Percentiles rank a stretch among this genome's conserved stretches.
phyloP scores from a whole-genome alignment of 2,113 vertebrate species.

The Myocastor coypus region DNA sequence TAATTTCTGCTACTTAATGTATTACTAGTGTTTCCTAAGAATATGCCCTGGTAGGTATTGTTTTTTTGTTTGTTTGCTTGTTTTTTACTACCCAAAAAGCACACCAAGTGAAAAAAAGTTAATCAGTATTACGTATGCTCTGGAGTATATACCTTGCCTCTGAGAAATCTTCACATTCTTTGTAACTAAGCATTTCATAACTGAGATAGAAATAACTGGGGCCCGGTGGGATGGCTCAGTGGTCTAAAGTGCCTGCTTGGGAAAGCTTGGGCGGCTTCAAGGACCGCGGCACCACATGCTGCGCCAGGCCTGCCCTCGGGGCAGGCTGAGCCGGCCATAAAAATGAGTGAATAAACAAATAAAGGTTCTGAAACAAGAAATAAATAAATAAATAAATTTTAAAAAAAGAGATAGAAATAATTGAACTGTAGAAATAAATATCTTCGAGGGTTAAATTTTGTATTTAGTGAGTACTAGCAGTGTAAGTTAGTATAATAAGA shows the following conservation, averaged over 20 bases:
- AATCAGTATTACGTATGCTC: neutral
- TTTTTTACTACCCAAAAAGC: neutral
- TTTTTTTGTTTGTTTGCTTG: neutral
- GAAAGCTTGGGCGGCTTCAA: too few relatives aligned
- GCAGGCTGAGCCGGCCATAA: too few relatives aligned
- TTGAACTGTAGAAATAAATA: slow-evolving; percentile 31
- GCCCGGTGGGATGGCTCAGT: too few relatives aligned
- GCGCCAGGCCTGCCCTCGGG: too few relatives aligned
- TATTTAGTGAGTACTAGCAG: slow-evolving; percentile 8
- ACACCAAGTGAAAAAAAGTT: slow-evolving; percentile 27
- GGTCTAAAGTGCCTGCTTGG: too few relatives aligned
- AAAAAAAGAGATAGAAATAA: neutral
- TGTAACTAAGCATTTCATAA: slow-evolving; percentile 23
- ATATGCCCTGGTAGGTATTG: neutral
- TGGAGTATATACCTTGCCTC: neutral
- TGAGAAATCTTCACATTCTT: slow-evolving; percentile 13
- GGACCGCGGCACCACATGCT: too few relatives aligned
- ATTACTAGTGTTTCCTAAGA: slow-evolving; percentile 22
- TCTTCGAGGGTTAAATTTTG: neutral
- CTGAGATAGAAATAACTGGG: neutral
- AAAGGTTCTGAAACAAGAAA: too few relatives aligned
- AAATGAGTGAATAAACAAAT: too few relatives aligned
- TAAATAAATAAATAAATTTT: too few relatives aligned
- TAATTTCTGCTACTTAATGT: slow-evolving; percentile 2
- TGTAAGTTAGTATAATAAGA: neutral